Conservation (phyloP, 2,113 vertebrate genomes). For the Spea bombifrons region DNA sequence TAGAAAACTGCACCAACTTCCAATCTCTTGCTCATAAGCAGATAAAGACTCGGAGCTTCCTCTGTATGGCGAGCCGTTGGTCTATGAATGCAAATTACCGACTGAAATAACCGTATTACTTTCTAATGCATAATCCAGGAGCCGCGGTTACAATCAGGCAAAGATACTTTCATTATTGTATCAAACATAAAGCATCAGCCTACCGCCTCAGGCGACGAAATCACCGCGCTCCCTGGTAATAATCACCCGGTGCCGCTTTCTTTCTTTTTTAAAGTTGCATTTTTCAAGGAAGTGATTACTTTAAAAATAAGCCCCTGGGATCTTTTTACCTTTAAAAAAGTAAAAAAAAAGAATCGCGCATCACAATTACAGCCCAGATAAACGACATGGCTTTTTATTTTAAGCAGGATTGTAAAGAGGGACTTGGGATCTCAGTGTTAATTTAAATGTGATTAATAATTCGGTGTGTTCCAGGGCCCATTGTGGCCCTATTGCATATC, state of each 20-base stretch:
- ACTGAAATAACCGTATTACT: constrained; percentile 9
- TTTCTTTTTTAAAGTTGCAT: neutral
- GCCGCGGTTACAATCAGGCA: constrained; percentile 10
- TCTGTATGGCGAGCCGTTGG: neutral
- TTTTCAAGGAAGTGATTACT: neutral
- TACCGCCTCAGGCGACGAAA: neutral
- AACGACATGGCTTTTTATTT: neutral
- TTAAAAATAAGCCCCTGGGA: neutral
- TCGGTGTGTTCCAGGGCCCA: neutral
- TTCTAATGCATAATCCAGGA: constrained; percentile 11
- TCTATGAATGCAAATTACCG: constrained; percentile 12
- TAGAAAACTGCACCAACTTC: too few species aligned
- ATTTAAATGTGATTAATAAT: neutral
- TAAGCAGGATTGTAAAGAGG: neutral
- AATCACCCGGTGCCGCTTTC: neutral
- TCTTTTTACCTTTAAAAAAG: neutral
- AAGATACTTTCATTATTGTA: constrained; percentile 6
- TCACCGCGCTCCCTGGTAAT: neutral
- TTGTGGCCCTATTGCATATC: too few species aligned
- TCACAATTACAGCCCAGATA: neutral
- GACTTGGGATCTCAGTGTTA: neutral
- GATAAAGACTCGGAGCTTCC: neutral
- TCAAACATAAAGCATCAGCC: neutral
- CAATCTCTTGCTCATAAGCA: neutral
- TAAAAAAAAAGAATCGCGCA: neutral